phyloP scores from a whole-genome alignment of 1,140 invertebrate species.

The Drosophila carrolli region DNA sequence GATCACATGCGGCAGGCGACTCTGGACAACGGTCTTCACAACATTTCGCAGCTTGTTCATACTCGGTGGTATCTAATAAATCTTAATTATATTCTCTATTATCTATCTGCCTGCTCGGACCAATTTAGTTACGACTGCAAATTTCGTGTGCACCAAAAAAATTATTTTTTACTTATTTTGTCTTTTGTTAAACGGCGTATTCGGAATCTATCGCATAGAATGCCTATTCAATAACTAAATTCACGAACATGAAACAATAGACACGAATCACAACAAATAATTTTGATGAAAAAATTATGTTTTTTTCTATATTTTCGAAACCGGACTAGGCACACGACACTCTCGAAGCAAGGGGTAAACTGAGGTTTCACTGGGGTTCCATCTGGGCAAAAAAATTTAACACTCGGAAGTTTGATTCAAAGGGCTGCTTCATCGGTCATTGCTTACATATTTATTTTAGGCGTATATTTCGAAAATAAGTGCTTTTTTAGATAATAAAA shows the following conservation, averaged over 20 bases:
- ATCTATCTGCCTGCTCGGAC: neutral
- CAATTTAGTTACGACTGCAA: slow-evolving; percentile 14
- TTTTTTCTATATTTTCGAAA: slow-evolving; percentile 17
- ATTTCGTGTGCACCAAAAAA: slow-evolving; percentile 13
- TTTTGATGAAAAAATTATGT: slow-evolving; percentile 18
- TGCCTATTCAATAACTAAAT: neutral
- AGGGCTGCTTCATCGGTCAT: neutral
- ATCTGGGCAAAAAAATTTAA: neutral
- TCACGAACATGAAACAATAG: slow-evolving; percentile 12
- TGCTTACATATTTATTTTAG: neutral
- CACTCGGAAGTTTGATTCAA: slow-evolving; percentile 1
- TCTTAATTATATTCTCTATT: neutral
- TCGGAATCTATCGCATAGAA: neutral
- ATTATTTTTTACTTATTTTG: neutral
- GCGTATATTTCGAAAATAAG: too few relatives aligned
- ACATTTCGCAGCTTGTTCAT: slow-evolving; percentile 29
- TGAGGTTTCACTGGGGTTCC: neutral
- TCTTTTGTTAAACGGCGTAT: neutral
- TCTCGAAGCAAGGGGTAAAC: neutral
- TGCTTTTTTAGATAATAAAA: too few relatives aligned
- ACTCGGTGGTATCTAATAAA: neutral
- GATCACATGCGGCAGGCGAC: neutral
- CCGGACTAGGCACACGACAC: slow-evolving; percentile 21
- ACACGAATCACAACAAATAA: slow-evolving; percentile 8
- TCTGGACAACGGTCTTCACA: neutral